Conservation (phyloP, 2,797 vertebrate species). For the Muscicapa comitata region DNA sequence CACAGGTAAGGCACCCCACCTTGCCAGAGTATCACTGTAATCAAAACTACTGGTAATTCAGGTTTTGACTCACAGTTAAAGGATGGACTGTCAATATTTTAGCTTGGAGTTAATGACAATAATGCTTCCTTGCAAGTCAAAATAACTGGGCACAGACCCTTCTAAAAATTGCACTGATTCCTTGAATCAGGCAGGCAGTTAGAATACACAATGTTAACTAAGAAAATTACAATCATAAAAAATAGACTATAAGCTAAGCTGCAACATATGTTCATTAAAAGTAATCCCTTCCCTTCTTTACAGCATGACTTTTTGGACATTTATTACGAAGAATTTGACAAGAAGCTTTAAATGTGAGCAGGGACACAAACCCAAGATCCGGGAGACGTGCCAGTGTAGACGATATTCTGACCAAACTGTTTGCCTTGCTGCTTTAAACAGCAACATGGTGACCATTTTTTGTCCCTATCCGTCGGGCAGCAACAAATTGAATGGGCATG, state of each 20-base stretch:
- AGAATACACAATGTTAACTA: background rate
- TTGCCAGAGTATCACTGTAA: background rate
- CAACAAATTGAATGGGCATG: background rate
- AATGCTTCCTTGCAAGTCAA: background rate
- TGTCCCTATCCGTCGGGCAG: background rate
- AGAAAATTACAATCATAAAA: background rate
- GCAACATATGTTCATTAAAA: background rate
- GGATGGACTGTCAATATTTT: background rate
- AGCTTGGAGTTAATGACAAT: background rate
- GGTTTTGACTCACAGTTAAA: slow-evolving; percentile 27
- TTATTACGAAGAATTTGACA: background rate
- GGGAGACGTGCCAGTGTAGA: background rate
- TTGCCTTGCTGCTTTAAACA: slow-evolving; percentile 3
- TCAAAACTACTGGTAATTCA: slow-evolving; percentile 48
- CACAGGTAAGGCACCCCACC: background rate
- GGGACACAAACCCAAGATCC: background rate
- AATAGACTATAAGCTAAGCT: background rate
- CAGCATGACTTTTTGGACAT: background rate
- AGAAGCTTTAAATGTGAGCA: background rate
- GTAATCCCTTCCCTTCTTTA: background rate
- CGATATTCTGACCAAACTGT: background rate
- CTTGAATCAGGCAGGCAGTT: background rate
- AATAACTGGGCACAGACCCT: background rate
- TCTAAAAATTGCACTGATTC: background rate
- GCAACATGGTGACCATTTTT: background rate